A percentile compares a stretch with the other conserved stretches of the same genome.
Evolutionary conservation across 2,797 vertebrate genomes (phyloP).

Genomic region (Craterocephalus amniculus): DNA sequence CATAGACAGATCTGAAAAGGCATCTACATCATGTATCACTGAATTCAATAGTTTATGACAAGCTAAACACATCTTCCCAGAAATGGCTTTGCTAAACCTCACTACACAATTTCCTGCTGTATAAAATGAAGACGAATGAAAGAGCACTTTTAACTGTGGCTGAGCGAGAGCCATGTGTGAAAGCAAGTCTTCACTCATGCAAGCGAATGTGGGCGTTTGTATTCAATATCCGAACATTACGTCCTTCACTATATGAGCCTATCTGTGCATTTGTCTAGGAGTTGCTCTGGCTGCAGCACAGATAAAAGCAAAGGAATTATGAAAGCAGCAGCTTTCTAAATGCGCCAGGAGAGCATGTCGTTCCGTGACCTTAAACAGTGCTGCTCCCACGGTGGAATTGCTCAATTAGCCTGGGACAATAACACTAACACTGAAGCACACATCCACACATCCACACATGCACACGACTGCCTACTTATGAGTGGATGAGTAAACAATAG

Average conservation of each 20-base stretch:
- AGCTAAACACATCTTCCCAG: slow-evolving; percentile 32
- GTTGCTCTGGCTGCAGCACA: slow-evolving; percentile 21
- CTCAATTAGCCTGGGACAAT: slow-evolving; percentile 69
- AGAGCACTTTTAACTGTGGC: slow-evolving; percentile 21
- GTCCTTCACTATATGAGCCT: slow-evolving; percentile 15
- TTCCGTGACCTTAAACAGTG: slow-evolving; percentile 64
- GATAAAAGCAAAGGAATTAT: slow-evolving; percentile 70
- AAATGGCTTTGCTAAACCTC: slow-evolving; percentile 32
- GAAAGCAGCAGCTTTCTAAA: slow-evolving; percentile 54
- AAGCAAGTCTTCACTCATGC: slow-evolving; percentile 12
- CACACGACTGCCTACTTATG: slow-evolving; percentile 32
- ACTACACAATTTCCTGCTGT: slow-evolving; percentile 27
- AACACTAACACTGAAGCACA: slow-evolving; percentile 38
- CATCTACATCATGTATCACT: slow-evolving; percentile 49
- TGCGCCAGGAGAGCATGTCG: slow-evolving; percentile 55
- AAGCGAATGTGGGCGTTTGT: slow-evolving; percentile 45
- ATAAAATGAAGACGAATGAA: slow-evolving; percentile 20
- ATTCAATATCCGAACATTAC: slow-evolving; percentile 23
- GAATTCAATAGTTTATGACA: slow-evolving; percentile 53
- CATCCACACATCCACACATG: slow-evolving; percentile 3
- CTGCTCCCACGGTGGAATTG: slow-evolving; percentile 56
- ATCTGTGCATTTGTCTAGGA: slow-evolving; percentile 31
- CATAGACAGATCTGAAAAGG: slow-evolving; percentile 44
- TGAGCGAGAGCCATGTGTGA: slow-evolving; percentile 19
- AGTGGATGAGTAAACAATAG: slow-evolving; percentile 30